Conservation (phyloP, 2,113 vertebrate species). For the Hypanus sabinus region DNA sequence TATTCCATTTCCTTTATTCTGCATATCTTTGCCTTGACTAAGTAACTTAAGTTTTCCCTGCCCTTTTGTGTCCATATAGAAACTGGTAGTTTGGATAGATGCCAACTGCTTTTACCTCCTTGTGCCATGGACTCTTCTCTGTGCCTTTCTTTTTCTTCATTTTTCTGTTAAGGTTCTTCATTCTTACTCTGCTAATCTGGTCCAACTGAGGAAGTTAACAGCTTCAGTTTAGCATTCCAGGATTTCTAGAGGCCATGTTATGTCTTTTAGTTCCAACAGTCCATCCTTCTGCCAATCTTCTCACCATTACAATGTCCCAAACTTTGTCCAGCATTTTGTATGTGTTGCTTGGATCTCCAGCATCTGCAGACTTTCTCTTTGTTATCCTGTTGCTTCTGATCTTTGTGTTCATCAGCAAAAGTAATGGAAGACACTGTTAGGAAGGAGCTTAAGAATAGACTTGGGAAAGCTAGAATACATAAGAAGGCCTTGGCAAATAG, state of each 20-base stretch:
- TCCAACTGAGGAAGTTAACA: background rate
- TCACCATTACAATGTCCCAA: too few relatives aligned
- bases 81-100: background rate
- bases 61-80: background rate
- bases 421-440: too few relatives aligned
- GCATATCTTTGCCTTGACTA: background rate
- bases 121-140: background rate
- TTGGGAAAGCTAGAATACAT: too few relatives aligned
- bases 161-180: background rate
- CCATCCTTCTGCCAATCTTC: too few relatives aligned
- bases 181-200: background rate
- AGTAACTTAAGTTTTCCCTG: background rate
- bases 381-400: too few relatives aligned
- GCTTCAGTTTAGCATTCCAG: background rate
- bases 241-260: background rate
- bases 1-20: background rate
- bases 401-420: too few relatives aligned
- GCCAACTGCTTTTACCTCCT: background rate
- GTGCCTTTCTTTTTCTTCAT: background rate
- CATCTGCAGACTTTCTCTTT: too few relatives aligned
- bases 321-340: too few relatives aligned
- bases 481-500: too few relatives aligned
- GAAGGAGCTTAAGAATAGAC: too few relatives aligned
- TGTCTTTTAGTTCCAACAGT: background rate
- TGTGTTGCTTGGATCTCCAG: too few relatives aligned